Evolutionary conservation across 30 jellyfish, hydroid and myxozoan genomes (phyloP).

Genomic region (Turritopsis dohrnii): DNA sequence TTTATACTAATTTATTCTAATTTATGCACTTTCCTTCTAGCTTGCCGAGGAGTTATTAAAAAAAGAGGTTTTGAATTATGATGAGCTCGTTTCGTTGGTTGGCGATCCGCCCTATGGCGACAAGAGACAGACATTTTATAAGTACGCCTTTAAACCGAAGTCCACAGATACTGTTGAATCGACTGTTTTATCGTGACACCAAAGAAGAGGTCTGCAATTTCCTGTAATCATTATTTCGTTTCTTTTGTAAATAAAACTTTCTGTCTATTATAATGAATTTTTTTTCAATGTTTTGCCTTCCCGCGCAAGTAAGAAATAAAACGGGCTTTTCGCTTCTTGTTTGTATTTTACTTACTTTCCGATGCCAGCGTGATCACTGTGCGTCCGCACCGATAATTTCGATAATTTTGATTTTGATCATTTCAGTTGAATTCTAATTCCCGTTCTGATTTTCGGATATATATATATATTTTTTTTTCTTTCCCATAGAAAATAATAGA

Average conservation of each 20-base stretch:
- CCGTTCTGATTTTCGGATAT: too few relatives aligned
- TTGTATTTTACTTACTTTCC: too few relatives aligned
- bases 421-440: too few relatives aligned
- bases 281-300: too few relatives aligned
- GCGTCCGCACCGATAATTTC: too few relatives aligned
- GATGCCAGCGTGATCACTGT: too few relatives aligned
- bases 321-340: too few relatives aligned
- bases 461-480: too few relatives aligned
- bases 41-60: slow-evolving; percentile 65
- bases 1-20: not conserved
- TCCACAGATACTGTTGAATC: not conserved
- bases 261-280: too few relatives aligned
- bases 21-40: slow-evolving; percentile 29
- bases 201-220: not conserved
- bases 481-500: too few relatives aligned
- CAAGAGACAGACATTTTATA: slow-evolving; percentile 45
- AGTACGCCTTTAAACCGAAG: not conserved
- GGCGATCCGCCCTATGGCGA: slow-evolving; percentile 85
- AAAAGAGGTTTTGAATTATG: slow-evolving; percentile 70
- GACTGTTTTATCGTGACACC: not conserved
- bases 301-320: too few relatives aligned
- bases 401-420: too few relatives aligned
- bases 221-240: not conserved
- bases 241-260: not conserved
- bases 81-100: slow-evolving; percentile 62